phyloP scores from a whole-genome alignment of 1,140 invertebrate genomes.

The Callitettix versicolor region DNA sequence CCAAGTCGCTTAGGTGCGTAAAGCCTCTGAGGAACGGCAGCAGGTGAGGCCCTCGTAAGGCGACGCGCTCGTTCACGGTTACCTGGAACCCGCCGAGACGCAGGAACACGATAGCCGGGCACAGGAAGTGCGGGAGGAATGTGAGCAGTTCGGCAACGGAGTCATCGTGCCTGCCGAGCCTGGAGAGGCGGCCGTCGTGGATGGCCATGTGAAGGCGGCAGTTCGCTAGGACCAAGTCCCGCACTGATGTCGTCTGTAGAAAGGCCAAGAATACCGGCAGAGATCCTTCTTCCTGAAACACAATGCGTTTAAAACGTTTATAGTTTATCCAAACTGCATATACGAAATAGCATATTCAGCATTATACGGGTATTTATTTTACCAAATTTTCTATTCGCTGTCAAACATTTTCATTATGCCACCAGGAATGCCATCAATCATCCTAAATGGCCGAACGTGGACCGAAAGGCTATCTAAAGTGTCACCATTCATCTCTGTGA shows the following conservation, averaged over 20 bases:
- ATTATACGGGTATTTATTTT: not conserved
- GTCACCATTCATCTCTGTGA: too few relatives aligned
- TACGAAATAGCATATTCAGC: not conserved
- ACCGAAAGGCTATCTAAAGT: too few relatives aligned
- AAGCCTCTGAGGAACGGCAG: constrained; percentile 39
- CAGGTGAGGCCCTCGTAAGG: constrained; percentile 38
- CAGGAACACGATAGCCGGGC: constrained; percentile 37
- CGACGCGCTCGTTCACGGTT: constrained; percentile 37
- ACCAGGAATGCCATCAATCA: too few relatives aligned
- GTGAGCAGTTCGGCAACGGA: constrained; percentile 33
- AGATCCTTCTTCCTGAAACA: constrained; percentile 34
- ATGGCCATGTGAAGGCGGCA: constrained; percentile 37
- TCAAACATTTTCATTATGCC: too few relatives aligned
- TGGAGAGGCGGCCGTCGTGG: constrained; percentile 33
- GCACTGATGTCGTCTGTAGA: constrained; percentile 34
- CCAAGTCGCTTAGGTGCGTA: constrained; percentile 38
- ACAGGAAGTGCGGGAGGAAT: constrained; percentile 30
- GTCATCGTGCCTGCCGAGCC: constrained; percentile 34
- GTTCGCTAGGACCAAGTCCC: constrained; percentile 37
- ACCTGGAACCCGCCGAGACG: constrained; percentile 40
- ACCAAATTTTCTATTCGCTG: too few relatives aligned
- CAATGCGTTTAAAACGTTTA: not conserved
- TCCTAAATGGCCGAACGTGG: too few relatives aligned
- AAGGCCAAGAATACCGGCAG: constrained; percentile 35
- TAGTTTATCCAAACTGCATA: not conserved